Evolutionary conservation across 2,113 vertebrate species (phyloP).

Genomic region (Platysternon megacephalum): DNA sequence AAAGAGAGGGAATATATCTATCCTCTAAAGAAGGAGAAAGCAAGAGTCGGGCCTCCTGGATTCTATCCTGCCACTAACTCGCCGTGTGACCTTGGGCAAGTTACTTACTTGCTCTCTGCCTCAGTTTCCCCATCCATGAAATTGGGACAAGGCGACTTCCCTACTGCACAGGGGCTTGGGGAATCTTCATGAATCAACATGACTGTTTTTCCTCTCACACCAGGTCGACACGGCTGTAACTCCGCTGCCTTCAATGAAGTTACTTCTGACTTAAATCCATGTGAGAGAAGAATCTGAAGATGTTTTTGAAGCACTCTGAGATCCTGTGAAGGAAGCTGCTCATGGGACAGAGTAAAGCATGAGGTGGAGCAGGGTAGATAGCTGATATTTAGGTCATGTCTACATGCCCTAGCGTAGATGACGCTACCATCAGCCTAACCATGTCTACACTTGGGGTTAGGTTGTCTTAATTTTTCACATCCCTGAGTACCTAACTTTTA

Average conservation of each 20-base stretch:
- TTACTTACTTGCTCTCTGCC: rapidly evolving
- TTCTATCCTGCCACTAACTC: rapidly evolving
- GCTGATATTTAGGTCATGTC: neutral
- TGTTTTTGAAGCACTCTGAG: neutral
- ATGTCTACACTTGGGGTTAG: neutral
- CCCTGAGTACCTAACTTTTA: neutral
- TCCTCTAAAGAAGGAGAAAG: neutral
- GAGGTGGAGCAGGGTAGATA: neutral
- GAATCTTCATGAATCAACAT: rapidly evolving
- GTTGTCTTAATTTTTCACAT: neutral
- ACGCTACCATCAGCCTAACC: neutral
- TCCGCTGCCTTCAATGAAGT: rapidly evolving
- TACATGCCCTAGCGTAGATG: neutral
- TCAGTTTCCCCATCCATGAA: rapidly evolving
- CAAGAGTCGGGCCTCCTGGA: neutral
- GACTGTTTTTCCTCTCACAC: rapidly evolving
- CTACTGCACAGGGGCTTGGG: rapidly evolving
- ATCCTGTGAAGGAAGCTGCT: neutral
- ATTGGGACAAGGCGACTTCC: neutral
- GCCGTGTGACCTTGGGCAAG: rapidly evolving
- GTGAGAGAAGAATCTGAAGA: neutral
- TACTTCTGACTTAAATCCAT: rapidly evolving
- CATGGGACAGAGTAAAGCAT: neutral
- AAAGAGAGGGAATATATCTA: neutral
- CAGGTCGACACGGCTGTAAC: rapidly evolving